Percentiles rank a stretch among this genome's conserved stretches.
Evolutionary conservation across 53 echinoderm and acorn worm genomes (phyloP).

Genomic region (Apostichopus leukothele): DNA sequence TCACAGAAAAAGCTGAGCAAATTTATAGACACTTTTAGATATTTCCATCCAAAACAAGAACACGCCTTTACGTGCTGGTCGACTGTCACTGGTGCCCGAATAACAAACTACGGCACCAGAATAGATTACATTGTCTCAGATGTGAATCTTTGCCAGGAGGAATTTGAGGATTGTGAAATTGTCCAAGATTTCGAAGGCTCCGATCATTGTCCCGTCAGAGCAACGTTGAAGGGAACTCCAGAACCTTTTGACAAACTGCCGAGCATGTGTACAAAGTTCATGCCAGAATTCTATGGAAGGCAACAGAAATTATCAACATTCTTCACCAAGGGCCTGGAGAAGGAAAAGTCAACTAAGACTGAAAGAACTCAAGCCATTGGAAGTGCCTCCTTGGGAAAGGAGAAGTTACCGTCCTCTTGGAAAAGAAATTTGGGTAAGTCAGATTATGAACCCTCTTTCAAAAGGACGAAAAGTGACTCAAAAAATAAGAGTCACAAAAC

Average conservation of each 20-base stretch:
- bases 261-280: conserved; percentile 84
- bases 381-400: conserved; percentile 14
- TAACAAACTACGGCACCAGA: conserved; percentile 92
- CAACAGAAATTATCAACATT: conserved; percentile 89
- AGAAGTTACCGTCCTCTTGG: not conserved
- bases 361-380: not conserved
- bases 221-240: conserved; percentile 50
- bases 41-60: conserved; percentile 66
- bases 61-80: conserved; percentile 96
- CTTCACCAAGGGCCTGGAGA: conserved; percentile 73
- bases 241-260: conserved; percentile 53
- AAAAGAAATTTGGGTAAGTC: conserved; percentile 9
- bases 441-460: conserved; percentile 21
- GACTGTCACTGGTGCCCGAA: conserved; percentile 76
- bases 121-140: conserved; percentile 93
- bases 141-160: conserved; percentile 60
- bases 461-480: conserved; percentile 40
- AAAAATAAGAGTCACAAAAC: conserved; percentile 21
- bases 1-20: not conserved
- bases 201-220: conserved; percentile 97
- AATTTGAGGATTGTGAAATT: conserved; percentile 77
- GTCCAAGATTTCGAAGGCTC: conserved; percentile 94
- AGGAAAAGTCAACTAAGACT: conserved; percentile 51
- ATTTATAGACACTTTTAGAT: conserved; percentile 91
- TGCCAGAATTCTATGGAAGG: conserved; percentile 86